phyloP scores from a whole-genome alignment of 2,113 vertebrate genomes.

The Pachyramphus minor region DNA sequence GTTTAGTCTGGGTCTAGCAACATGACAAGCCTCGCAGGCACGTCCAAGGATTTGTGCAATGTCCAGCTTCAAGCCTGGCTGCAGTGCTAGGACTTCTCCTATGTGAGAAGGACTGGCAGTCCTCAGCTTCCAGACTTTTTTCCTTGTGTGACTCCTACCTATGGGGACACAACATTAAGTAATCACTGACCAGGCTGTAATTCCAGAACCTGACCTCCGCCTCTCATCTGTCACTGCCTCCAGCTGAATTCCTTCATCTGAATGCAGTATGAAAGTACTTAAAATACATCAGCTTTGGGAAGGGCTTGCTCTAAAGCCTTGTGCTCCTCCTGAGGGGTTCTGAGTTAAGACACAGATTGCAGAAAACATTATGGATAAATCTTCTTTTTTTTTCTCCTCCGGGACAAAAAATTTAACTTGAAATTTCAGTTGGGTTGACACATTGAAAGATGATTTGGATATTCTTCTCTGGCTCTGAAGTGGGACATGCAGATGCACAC shows the following conservation, averaged over 20 bases:
- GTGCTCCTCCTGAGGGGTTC: neutral
- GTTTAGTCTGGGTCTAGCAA: neutral
- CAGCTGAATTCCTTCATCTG: neutral
- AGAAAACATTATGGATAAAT: neutral
- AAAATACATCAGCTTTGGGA: neutral
- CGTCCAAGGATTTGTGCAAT: rapidly evolving
- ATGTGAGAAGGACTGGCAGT: neutral
- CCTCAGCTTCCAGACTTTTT: neutral
- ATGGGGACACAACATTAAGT: neutral
- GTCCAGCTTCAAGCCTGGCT: neutral
- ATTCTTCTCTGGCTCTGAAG: neutral
- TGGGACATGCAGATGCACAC: neutral
- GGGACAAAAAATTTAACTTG: neutral
- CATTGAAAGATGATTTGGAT: neutral
- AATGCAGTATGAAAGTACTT: neutral
- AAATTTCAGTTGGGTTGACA: neutral
- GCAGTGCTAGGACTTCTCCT: neutral
- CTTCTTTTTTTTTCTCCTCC: rapidly evolving
- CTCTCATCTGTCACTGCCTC: neutral
- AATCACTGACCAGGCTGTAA: neutral
- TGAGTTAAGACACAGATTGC: neutral
- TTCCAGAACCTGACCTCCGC: neutral
- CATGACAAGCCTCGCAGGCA: neutral
- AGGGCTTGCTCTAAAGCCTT: neutral
- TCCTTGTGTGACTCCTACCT: neutral